Conservation (phyloP, 2,113 vertebrate species). For the Ammodytes dubius region DNA sequence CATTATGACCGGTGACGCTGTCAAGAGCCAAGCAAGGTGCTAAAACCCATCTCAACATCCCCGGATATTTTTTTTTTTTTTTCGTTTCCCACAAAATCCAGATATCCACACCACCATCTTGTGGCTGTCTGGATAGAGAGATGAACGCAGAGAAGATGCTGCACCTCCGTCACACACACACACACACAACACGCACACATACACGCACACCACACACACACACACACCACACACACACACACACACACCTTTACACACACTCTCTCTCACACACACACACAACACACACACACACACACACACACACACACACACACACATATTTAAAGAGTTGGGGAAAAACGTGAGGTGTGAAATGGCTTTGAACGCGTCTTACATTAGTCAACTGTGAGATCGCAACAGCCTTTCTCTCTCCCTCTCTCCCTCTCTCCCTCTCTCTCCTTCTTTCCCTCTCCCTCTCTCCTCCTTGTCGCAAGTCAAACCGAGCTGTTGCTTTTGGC, state of each 20-base stretch:
- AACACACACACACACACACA: too few species aligned
- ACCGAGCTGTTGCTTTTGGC: conserved; percentile 54
- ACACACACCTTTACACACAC: too few species aligned
- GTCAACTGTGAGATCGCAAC: not conserved
- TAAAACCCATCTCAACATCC: not conserved
- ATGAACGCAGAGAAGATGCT: conserved; percentile 19
- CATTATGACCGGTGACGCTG: conserved; percentile 36
- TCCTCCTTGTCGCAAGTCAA: conserved; percentile 13
- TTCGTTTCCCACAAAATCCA: conserved; percentile 13
- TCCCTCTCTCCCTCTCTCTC: not conserved
- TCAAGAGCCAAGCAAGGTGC: conserved; percentile 12
- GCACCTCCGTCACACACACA: conserved; percentile 28
- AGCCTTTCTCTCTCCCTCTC: not conserved
- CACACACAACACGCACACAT: too few species aligned
- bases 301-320: too few species aligned
- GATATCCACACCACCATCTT: conserved; percentile 81
- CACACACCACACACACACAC: too few species aligned
- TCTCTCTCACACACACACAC: too few species aligned
- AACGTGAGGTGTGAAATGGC: conserved; percentile 37
- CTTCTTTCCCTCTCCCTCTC: not conserved
- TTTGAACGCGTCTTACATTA: not conserved
- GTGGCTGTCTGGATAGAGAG: conserved; percentile 64
- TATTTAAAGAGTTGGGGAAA: conserved; percentile 6
- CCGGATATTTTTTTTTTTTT: accelerated
- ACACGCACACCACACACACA: too few species aligned